Evolutionary conservation across 2,888 invertebrate genomes (phyloP), one percentile per base, ranked within the genome.

Genomic region (Clitarchus hookeri): DNA sequence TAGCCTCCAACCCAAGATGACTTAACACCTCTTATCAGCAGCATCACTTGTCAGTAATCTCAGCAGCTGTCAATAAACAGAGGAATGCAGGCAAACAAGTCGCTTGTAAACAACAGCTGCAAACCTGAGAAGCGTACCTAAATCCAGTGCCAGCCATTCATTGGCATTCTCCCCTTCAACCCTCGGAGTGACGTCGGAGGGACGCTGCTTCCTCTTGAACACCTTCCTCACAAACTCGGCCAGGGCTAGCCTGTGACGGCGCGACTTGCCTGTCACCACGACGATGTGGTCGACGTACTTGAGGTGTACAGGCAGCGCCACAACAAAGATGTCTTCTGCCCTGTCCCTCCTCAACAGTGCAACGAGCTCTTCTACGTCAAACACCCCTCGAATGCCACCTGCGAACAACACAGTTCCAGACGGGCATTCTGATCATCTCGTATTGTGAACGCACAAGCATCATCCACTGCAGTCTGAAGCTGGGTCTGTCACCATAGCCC

Each of bases 101-200:
- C 8, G 6, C 53, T 53, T 53, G 53, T 16, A 8, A 12, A 53
- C 53, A 1, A 53, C 8, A 19, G 48, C 13, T 44, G 44, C 44
- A 12, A 44, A 48, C 23, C 44, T 11, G 83, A 78, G 84, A 83
- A 82, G 87, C 86, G 87, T 92, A 96, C 97, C 97, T 92, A 98
- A 93, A 93, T 98, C 98, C 90, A 98, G 90, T 27, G 98, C 98
- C 91, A 97, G 94, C 98, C 98, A 98, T 89, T 97, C 95, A 84
- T 93, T 93, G 19, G 95, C 95, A 85, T 93, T 92, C 90, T 94
- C 93, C 44, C 97, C 98, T 92, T 98, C 97, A 88, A 97, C 93
- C 89, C 92, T 94, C 0, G 98, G 96, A 89, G 96, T 92, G 27
- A 91, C 88, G 90, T 98, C 98, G 26, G 89, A 91, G 87, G 92